Base-by-base conservation (phyloP, 1,140 invertebrate species). In the Bombus balteatus region DNA sequence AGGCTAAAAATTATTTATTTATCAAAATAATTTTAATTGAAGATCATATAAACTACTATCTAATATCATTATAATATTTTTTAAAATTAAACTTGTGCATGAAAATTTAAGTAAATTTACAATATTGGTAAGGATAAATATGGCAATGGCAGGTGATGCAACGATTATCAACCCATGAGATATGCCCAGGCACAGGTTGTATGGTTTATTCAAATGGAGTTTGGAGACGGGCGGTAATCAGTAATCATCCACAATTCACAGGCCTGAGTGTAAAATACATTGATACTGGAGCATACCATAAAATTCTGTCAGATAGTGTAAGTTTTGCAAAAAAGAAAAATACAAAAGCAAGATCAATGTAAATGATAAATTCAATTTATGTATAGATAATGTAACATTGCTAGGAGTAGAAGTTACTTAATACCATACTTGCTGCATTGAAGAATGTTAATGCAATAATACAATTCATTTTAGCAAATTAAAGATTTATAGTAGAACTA, bases 281-380 rank as follows among this genome's bases (percentile, higher is more conserved):
- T 91, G 96, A 96, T 92, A 96, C 96, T 91, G 96, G 96, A 87
- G 96, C 95, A 74, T 91, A 88, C 81, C 90, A 94, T 83, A 90
- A 91, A 72, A 93, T 96, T 75, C 89, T 90, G 65, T 87, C 93
- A 84, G 89, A 95, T 83, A 89, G 92, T 66, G 94, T 95, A 93
- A 95, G 95, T 95, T 92, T 75, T 82, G 71, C 12, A 68, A 83
- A 62, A 43, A 70, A 68, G n/a, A n/a, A 66, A 32, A 66, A 32
- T 32, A 78, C 43, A 34, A 65, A 39, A 82, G 32, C 53, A 9
- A 82, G 25, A 77, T 85, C 28, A 90, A 79, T 62, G 13, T 68
- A 85, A 72, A 59, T 87, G 78, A 65, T 71, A 79, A 34, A 79
- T 76, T 66, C 28, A 83, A 41, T 75, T 83, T 25, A 39, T 47